These are phyloP conservation scores for Ceratina australensis DNA, from an alignment of 1,140 invertebrate genomes.

Conservation along the genomic window DNA sequence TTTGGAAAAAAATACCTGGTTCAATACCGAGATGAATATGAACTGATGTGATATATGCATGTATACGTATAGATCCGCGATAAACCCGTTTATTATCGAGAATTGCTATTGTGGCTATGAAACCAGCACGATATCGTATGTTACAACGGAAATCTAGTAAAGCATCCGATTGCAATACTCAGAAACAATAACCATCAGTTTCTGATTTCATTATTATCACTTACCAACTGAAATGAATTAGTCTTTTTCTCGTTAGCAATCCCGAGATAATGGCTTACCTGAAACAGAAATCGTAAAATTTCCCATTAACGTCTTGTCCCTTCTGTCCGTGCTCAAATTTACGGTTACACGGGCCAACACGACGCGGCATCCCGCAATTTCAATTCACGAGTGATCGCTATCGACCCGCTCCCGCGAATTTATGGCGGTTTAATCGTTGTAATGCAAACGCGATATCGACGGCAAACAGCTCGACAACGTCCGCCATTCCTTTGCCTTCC, in stretches of 20 bases:
- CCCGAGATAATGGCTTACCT: constrained; percentile 43
- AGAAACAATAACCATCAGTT: neutral
- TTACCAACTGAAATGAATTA: neutral
- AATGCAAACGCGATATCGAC: constrained; percentile 39
- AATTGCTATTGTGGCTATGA: too few relatives aligned
- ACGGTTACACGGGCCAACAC: constrained; percentile 4
- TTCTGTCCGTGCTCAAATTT: neutral
- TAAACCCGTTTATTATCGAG: too few relatives aligned
- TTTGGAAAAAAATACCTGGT: too few relatives aligned
- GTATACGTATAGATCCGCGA: too few relatives aligned
- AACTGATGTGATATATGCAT: too few relatives aligned
- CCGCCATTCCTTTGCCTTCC: neutral
- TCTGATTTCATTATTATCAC: neutral
- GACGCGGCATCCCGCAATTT: constrained; percentile 15
- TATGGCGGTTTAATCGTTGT: constrained; percentile 43
- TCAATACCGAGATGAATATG: too few relatives aligned
- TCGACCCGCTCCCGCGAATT: constrained; percentile 13
- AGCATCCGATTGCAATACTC: neutral
- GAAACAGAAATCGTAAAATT: constrained; percentile 42
- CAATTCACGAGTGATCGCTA: constrained; percentile 18
- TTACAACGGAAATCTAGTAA: neutral
- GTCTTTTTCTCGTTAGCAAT: neutral
- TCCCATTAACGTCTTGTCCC: constrained; percentile 17
- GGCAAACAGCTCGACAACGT: constrained; percentile 36
- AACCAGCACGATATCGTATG: too few relatives aligned